These are phyloP conservation scores for Otolemur garnettii DNA, from an alignment of 2,113 vertebrate species.

Conservation along the genomic window DNA sequence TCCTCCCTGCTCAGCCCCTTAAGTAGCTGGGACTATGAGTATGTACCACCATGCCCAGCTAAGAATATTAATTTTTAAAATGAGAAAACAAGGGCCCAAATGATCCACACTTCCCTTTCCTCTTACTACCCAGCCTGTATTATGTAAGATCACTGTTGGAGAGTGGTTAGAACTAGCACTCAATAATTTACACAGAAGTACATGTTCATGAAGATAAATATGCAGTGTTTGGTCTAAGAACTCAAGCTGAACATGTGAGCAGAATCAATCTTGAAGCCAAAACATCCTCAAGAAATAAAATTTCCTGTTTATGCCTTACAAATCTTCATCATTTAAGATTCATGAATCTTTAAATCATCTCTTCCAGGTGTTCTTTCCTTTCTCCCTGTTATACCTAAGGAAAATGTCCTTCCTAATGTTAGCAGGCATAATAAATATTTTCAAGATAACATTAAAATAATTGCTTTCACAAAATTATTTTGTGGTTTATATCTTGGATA, in stretches of 20 bases:
- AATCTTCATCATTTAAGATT: not conserved
- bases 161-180: not conserved
- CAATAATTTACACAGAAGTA: not conserved
- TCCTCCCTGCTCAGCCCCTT: not conserved
- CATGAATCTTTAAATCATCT: not conserved
- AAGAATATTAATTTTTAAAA: slow-evolving; percentile 1
- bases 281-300: slow-evolving; percentile 2
- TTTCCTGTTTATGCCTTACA: not conserved
- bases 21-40: too few species aligned
- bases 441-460: slow-evolving; percentile 37
- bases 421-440: not conserved
- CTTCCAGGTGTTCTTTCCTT: not conserved
- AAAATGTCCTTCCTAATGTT: not conserved
- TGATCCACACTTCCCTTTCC: not conserved
- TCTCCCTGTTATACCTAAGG: not conserved
- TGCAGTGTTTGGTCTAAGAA: not conserved
- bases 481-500: slow-evolving; percentile 58
- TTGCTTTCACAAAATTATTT: slow-evolving; percentile 51
- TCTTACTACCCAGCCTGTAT: not conserved
- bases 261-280: not conserved
- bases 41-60: too few species aligned
- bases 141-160: not conserved
- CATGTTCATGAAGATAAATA: not conserved
- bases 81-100: not conserved
- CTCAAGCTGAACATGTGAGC: not conserved